Conservation (phyloP, 2,888 invertebrate genomes). For the Tetanocera ferruginea region DNA sequence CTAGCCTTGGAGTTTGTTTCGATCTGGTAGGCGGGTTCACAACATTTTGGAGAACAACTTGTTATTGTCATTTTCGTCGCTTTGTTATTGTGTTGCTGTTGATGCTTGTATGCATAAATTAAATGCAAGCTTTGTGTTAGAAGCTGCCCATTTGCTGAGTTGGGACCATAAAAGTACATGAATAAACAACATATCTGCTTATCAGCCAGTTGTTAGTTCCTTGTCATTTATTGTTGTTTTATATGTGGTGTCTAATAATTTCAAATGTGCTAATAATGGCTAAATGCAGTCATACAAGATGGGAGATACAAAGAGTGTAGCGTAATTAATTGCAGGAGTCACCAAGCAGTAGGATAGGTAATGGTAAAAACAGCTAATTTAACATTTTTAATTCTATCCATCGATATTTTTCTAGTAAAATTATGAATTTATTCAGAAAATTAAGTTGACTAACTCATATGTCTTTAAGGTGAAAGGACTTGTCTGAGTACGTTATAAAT, state of each 20-base stretch:
- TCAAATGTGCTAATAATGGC: conserved; percentile 27
- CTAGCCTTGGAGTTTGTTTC: neutral
- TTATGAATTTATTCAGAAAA: too few species aligned
- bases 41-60: neutral
- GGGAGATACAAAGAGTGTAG: conserved; percentile 16
- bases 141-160: neutral
- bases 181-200: neutral
- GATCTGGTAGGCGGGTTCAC: conserved; percentile 12
- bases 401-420: too few species aligned
- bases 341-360: neutral
- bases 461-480: too few species aligned
- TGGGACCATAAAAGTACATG: conserved; percentile 2
- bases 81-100: neutral
- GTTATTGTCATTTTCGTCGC: conserved; percentile 40
- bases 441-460: too few species aligned
- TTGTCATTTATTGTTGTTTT: neutral
- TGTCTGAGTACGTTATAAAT: too few species aligned
- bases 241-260: neutral
- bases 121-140: neutral
- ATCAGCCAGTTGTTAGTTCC: neutral
- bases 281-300: conserved; percentile 27
- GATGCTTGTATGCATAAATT: neutral
- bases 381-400: too few species aligned
- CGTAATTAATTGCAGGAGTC: conserved; percentile 22
- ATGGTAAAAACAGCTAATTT: too few species aligned